phyloP scores from a whole-genome alignment of 2,113 vertebrate genomes.

The Sylvicapra grimmia region DNA sequence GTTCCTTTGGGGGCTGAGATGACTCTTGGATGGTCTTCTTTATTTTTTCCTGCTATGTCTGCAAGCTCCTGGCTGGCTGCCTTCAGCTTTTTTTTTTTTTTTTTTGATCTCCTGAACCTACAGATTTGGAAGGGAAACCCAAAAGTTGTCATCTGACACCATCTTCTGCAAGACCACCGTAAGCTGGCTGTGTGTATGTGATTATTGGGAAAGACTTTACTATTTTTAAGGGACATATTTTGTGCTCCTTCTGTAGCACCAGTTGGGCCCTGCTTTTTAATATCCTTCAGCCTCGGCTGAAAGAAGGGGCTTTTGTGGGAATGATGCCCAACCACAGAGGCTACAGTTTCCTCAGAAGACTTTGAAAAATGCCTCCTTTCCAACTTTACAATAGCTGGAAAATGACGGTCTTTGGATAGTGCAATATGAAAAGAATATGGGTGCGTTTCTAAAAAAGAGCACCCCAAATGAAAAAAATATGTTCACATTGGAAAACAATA shows the following conservation, averaged over 20 bases:
- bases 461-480: conserved; percentile 16
- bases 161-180: neutral
- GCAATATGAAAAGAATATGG: neutral
- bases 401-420: neutral
- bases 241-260: neutral
- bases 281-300: neutral
- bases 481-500: neutral
- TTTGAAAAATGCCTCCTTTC: neutral
- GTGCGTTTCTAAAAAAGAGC: neutral
- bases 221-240: neutral
- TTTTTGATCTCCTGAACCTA: neutral
- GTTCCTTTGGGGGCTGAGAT: neutral
- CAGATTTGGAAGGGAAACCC: neutral
- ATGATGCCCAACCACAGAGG: neutral
- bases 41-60: conserved; percentile 15
- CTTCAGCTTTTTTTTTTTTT: neutral
- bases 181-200: neutral
- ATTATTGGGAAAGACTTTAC: neutral
- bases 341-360: neutral
- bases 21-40: neutral
- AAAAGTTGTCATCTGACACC: neutral
- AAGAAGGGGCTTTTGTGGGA: neutral
- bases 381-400: neutral
- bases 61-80: neutral
- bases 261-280: neutral